phyloP scores from a whole-genome alignment of 2,888 invertebrate species.

The Kuschelorhynchus macadamiae region DNA sequence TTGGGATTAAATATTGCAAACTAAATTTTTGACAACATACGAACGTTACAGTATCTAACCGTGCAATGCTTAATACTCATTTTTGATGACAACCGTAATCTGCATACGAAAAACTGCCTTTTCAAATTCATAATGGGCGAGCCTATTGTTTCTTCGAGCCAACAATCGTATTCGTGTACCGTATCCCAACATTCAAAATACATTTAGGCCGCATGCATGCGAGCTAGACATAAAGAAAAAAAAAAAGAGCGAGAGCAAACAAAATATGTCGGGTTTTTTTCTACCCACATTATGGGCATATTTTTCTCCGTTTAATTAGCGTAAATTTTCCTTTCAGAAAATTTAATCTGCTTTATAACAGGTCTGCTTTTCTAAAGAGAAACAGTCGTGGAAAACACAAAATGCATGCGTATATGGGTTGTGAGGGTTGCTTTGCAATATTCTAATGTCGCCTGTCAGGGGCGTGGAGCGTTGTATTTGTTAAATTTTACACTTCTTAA shows the following conservation, averaged over 20 bases:
- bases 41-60: no score
- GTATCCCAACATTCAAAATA: background rate
- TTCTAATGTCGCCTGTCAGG: background rate
- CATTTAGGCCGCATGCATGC: background rate
- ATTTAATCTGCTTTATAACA: slow-evolving; percentile 15
- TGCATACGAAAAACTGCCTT: background rate
- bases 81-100: no score
- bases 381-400: background rate
- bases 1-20: no score
- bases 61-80: no score
- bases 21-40: no score
- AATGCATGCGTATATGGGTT: slow-evolving; percentile 1
- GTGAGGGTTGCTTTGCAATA: slow-evolving; percentile 2
- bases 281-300: slow-evolving; percentile 2
- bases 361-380: background rate
- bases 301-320: slow-evolving; percentile 33
- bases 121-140: background rate
- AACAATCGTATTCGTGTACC: no score
- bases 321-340: slow-evolving; percentile 20
- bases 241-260: no score
- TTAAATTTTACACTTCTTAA: no score
- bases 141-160: background rate
- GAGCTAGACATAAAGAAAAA: slow-evolving; percentile 4
- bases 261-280: no score
- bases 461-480: no score